phyloP scores from a whole-genome alignment of 2,113 vertebrate species.

The Cephalopholis sonnerati region DNA sequence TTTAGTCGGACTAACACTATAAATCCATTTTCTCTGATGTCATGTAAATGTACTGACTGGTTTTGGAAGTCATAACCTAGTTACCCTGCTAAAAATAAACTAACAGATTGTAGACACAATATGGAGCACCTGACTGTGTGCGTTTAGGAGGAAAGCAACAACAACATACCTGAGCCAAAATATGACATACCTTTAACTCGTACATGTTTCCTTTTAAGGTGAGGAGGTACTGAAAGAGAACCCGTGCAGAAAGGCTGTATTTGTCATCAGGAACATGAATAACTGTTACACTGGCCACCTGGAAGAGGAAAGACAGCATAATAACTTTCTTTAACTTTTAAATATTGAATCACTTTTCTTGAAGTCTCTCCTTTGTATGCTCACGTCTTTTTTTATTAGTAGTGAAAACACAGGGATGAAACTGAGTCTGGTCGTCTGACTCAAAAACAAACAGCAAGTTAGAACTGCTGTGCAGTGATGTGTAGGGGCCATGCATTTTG shows the following conservation, averaged over 20 bases:
- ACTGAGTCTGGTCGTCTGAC: neutral
- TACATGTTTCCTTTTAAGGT: slow-evolving; percentile 92
- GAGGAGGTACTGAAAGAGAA: slow-evolving; percentile 94
- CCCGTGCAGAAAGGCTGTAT: slow-evolving; percentile 89
- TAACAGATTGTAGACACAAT: too few relatives aligned
- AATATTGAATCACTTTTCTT: neutral
- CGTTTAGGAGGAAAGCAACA: neutral
- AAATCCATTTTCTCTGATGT: too few relatives aligned
- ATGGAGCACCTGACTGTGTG: neutral
- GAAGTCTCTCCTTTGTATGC: too few relatives aligned
- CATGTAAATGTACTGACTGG: too few relatives aligned
- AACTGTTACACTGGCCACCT: slow-evolving; percentile 92
- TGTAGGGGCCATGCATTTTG: too few relatives aligned
- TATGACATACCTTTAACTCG: slow-evolving; percentile 91
- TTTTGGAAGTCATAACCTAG: too few relatives aligned
- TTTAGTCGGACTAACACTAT: too few relatives aligned
- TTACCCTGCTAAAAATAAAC: too few relatives aligned
- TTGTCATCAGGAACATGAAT: slow-evolving; percentile 94
- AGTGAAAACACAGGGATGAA: neutral
- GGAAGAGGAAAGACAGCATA: neutral
- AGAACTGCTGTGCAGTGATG: too few relatives aligned
- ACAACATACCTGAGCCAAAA: neutral
- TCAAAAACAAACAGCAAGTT: neutral
- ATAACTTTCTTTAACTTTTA: neutral
- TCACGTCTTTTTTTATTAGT: neutral